Base-by-base conservation (phyloP, 2,113 vertebrate genomes). In the Aleadryas rufinucha region DNA sequence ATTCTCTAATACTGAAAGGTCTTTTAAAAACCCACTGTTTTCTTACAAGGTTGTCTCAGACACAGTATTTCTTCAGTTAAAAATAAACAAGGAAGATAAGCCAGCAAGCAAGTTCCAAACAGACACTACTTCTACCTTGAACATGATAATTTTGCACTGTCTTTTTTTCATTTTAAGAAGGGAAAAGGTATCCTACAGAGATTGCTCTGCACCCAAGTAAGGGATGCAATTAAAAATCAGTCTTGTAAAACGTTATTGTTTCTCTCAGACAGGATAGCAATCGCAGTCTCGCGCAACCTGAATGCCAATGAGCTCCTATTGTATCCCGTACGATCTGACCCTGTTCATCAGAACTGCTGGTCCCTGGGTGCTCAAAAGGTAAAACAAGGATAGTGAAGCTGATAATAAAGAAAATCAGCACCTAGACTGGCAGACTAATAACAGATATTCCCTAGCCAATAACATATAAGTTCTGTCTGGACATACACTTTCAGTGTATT, bases 141-240 rank as follows among this genome's bases (percentile, higher is more conserved):
- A 77, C 33, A 42, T 7, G 28, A 33, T 52, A 8, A 76, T 70
- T 92, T 89, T 86, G 15, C 3, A 20, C 35, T 45, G 31, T 13
- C 16, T 22, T 41, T 61, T 45, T 37, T 16, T 16, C 18, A 50
- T 65, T 92, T 56, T 68, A 63, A 84, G 54, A 69, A 70, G 16
- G 30, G 10, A 89, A 91, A 92, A 71, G 17, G 3, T 60, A 37
- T 75, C 35, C 47, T 92, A 39, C 64, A 64, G 69, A 72, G 64
- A 78, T 22, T 90, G 30, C 17, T 84, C 27, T 71, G n/a, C 65
- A 64, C 30, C 44, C 68, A 78, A 61, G 59, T 33, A 80, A 83
- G 81, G 61, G 76, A 75, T 52, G 33, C 44, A 94, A 89, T 94
- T 96, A 95, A 90, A 91, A 95, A 81, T 45, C 60, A 84, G 60